Percentiles rank a stretch among this genome's conserved stretches.
Conservation (phyloP, 2,888 invertebrate species). For the Eurytoma californica region DNA sequence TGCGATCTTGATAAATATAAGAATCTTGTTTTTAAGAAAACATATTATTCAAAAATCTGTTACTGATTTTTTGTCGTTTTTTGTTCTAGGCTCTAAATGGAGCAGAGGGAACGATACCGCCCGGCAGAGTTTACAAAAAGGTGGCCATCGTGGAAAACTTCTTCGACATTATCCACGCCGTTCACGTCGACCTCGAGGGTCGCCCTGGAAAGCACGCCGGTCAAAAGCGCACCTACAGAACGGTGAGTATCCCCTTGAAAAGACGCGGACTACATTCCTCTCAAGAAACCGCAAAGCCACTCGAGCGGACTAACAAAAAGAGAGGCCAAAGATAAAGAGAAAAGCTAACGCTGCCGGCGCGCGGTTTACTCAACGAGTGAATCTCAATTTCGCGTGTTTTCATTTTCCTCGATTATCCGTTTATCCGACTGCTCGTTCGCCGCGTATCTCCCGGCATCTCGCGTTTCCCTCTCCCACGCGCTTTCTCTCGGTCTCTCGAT, state of each 20-base stretch:
- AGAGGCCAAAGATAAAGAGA: background rate
- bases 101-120: constrained; percentile 75
- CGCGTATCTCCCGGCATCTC: constrained; percentile 54
- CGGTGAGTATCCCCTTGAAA: constrained; percentile 80
- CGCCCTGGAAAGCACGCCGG: constrained; percentile 96
- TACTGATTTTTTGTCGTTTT: constrained; percentile 54
- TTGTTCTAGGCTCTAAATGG: constrained; percentile 82
- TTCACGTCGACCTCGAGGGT: constrained; percentile 95
- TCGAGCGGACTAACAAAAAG: background rate
- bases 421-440: constrained; percentile 50
- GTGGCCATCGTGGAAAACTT: constrained; percentile 98
- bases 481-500: constrained; percentile 56
- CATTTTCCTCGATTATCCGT: constrained; percentile 48
- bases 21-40: background rate
- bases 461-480: constrained; percentile 47
- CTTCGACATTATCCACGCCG: constrained; percentile 96
- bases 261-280: constrained; percentile 17
- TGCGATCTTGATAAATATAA: too few relatives aligned
- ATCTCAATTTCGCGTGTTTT: constrained; percentile 40
- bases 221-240: constrained; percentile 96
- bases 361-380: constrained; percentile 43
- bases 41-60: background rate
- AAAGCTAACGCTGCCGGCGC: too few relatives aligned
- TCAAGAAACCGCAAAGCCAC: background rate
- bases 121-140: constrained; percentile 86